These are phyloP conservation scores for Carposina sasakii DNA, from an alignment of 1,140 invertebrate species.

Conservation along the genomic window DNA sequence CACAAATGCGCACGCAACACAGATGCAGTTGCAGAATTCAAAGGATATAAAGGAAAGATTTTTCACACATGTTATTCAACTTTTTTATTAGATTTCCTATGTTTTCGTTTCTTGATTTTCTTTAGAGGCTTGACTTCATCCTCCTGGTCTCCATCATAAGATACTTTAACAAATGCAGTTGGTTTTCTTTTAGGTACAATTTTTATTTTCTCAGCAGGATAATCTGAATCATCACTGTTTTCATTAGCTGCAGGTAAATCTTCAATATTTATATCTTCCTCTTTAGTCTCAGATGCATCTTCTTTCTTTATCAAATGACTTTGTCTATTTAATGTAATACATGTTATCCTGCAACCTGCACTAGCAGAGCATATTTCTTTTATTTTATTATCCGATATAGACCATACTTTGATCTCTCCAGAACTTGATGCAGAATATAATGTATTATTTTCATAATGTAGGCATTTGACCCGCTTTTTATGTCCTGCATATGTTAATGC, in stretches of 20 bases:
- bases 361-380: constrained; percentile 66
- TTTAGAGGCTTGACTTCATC: constrained; percentile 28
- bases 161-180: constrained; percentile 56
- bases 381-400: constrained; percentile 66
- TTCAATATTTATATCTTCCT: constrained; percentile 31
- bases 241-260: constrained; percentile 20
- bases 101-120: constrained; percentile 52
- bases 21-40: too few relatives aligned
- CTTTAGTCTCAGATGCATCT: constrained; percentile 36
- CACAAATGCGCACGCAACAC: too few relatives aligned
- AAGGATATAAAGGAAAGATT: too few relatives aligned
- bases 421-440: constrained; percentile 81
- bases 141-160: constrained; percentile 43
- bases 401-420: constrained; percentile 87
- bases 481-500: constrained; percentile 75
- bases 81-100: too few relatives aligned
- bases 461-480: constrained; percentile 78
- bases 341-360: constrained; percentile 76
- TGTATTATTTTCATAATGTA: constrained; percentile 70
- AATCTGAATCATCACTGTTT: constrained; percentile 34
- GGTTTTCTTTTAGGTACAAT: constrained; percentile 40
- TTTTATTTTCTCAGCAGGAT: constrained; percentile 23
- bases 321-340: constrained; percentile 69
- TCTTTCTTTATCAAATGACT: constrained; percentile 62
- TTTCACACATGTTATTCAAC: too few relatives aligned